Percentiles rank a stretch among this genome's conserved stretches.
Evolutionary conservation across 2,113 vertebrate genomes (phyloP).

Genomic region (Laticauda laticaudata): DNA sequence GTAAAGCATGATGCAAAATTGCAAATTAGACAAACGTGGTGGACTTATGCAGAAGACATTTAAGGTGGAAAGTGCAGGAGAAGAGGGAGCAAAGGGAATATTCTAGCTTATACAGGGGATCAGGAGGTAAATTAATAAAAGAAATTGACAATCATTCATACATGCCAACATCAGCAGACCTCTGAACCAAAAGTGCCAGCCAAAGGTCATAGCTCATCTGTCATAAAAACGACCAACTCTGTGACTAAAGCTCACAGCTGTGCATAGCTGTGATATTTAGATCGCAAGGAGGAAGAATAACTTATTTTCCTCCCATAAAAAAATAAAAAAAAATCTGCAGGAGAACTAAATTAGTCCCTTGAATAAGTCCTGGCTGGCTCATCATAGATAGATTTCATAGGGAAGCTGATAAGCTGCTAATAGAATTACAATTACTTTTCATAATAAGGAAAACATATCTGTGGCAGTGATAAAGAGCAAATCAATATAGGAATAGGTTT

Average conservation of each 20-base stretch:
- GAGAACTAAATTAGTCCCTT: conserved; percentile 82
- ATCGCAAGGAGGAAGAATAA: conserved; percentile 51
- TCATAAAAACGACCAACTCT: conserved; percentile 50
- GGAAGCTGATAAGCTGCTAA: conserved; percentile 78
- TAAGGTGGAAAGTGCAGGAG: conserved; percentile 9
- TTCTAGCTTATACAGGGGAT: conserved; percentile 72
- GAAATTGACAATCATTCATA: conserved; percentile 83
- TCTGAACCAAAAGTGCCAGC: conserved; percentile 74
- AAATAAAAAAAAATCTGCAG: conserved; percentile 65
- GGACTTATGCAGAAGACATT: conserved; percentile 63
- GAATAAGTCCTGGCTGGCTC: conserved; percentile 73
- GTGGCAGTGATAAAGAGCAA: conserved; percentile 77
- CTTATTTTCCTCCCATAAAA: conserved; percentile 19
- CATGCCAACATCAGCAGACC: conserved; percentile 66
- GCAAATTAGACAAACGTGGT: conserved; percentile 61
- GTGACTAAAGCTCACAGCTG: conserved; percentile 58
- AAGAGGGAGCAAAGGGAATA: conserved; percentile 60
- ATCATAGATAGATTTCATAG: conserved; percentile 73
- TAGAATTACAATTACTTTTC: conserved; percentile 85
- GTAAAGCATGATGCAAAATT: conserved; percentile 48
- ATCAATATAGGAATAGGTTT: conserved; percentile 73
- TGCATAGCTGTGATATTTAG: conserved; percentile 61
- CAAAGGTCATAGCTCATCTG: conserved; percentile 75
- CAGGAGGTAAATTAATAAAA: conserved; percentile 82
- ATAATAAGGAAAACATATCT: conserved; percentile 79